phyloP scores from a whole-genome alignment of 2,797 vertebrate genomes.

The Clarias platycephalus region DNA sequence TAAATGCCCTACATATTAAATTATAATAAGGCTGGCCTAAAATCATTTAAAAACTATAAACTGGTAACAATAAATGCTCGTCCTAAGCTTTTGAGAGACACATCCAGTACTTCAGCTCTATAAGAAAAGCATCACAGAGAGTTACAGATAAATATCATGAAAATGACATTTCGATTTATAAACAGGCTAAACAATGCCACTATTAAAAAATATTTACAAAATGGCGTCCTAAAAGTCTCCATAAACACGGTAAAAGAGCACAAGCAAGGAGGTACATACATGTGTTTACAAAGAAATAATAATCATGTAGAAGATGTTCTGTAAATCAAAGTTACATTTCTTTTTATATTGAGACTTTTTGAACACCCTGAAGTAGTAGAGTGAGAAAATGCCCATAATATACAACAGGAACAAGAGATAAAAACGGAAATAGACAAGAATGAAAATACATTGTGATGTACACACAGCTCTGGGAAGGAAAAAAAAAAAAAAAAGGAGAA shows the following conservation, averaged over 20 bases:
- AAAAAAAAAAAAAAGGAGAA: neutral
- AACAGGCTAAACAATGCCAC: too few relatives aligned
- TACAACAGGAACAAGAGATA: neutral
- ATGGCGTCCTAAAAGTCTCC: neutral
- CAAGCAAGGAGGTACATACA: too few relatives aligned
- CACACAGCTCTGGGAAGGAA: neutral
- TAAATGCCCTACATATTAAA: neutral
- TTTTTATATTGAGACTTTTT: too few relatives aligned
- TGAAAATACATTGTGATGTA: neutral
- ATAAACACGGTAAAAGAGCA: too few relatives aligned
- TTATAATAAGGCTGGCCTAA: neutral
- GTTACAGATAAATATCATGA: neutral
- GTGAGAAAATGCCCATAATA: conserved; percentile 16
- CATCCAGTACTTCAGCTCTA: neutral
- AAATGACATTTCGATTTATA: neutral
- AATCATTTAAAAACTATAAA: neutral
- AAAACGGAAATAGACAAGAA: neutral
- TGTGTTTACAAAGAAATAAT: too few relatives aligned
- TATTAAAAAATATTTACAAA: conserved; percentile 25
- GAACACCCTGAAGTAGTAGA: neutral
- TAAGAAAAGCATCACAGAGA: neutral
- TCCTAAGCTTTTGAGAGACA: neutral
- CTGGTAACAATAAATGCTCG: neutral
- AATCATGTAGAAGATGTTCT: too few relatives aligned
- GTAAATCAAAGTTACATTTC: too few relatives aligned